A percentile compares a stretch with the other conserved stretches of the same genome.
Conservation (phyloP, 30 jellyfish, hydroid and myxozoan species). For the Catostylus mosaicus region DNA sequence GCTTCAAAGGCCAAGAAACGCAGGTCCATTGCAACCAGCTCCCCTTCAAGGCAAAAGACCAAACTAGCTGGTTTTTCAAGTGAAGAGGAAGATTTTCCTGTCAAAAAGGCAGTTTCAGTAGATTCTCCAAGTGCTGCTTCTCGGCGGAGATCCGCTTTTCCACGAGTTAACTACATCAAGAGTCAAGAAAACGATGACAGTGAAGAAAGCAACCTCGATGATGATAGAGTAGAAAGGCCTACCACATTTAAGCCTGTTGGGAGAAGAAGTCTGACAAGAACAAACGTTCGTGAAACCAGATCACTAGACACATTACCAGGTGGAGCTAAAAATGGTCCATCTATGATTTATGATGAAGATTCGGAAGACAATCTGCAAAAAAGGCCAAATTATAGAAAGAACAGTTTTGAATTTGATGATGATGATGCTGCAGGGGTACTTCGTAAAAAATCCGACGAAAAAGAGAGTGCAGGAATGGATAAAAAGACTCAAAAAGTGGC, state of each 20-base stretch:
- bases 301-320: conserved; percentile 29
- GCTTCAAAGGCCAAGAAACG: conserved; percentile 39
- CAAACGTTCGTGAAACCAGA: conserved; percentile 4
- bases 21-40: conserved; percentile 57
- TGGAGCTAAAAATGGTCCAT: conserved; percentile 7
- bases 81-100: conserved; percentile 75
- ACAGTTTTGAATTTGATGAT: conserved; percentile 64
- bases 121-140: conserved; percentile 35
- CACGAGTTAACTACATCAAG: conserved; percentile 1
- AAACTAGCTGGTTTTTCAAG: conserved; percentile 83
- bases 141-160: conserved; percentile 52
- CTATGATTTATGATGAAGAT: conserved; percentile 2
- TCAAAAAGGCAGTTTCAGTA: not conserved
- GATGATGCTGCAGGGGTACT: conserved; percentile 1
- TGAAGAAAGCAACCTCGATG: conserved; percentile 10
- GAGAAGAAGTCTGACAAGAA: conserved; percentile 46
- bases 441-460: not conserved
- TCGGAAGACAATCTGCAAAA: not conserved
- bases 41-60: conserved; percentile 54
- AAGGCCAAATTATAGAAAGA: conserved; percentile 22
- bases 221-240: conserved; percentile 22
- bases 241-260: not conserved
- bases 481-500: not conserved
- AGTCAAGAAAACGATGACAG: conserved; percentile 20
- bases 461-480: not conserved